Conservation (phyloP, 2,888 invertebrate species). For the Drosophila mayaguana region DNA sequence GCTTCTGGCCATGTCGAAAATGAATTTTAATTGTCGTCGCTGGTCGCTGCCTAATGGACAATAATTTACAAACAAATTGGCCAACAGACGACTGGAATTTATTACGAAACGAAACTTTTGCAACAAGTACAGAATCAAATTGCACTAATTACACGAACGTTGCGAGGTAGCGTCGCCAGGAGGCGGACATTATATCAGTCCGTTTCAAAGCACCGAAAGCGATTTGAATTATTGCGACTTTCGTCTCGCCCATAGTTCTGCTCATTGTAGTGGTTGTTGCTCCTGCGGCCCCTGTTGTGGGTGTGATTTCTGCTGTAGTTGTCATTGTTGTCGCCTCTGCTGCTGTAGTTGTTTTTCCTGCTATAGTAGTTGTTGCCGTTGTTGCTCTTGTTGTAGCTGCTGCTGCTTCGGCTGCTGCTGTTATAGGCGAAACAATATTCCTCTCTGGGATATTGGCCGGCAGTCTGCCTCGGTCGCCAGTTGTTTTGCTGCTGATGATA, state of each 20-base stretch:
- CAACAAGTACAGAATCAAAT: constrained; percentile 7
- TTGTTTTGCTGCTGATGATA: not conserved
- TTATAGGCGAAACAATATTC: not conserved
- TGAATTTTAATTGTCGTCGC: constrained; percentile 76
- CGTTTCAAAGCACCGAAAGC: not conserved
- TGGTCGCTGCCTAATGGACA: constrained; percentile 45
- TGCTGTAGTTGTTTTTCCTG: not conserved
- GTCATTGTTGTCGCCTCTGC: not conserved
- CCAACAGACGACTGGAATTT: constrained; percentile 31
- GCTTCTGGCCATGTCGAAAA: constrained; percentile 67
- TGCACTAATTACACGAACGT: constrained; percentile 1
- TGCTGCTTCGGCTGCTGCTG: not conserved
- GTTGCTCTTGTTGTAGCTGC: not conserved
- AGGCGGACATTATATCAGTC: not conserved
- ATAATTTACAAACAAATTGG: constrained; percentile 54
- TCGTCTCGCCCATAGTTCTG: not conserved
- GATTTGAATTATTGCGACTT: not conserved
- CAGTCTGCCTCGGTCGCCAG: not conserved
- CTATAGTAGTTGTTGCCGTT: not conserved
- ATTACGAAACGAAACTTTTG: constrained; percentile 25
- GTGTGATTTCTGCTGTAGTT: not conserved
- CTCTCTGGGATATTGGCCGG: too few species aligned
- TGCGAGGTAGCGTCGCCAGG: not conserved
- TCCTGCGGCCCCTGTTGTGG: not conserved
- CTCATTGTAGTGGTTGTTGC: constrained; percentile 3